Evolutionary conservation across 2,113 vertebrate genomes (phyloP).

Genomic region (Phocoena sinus): DNA sequence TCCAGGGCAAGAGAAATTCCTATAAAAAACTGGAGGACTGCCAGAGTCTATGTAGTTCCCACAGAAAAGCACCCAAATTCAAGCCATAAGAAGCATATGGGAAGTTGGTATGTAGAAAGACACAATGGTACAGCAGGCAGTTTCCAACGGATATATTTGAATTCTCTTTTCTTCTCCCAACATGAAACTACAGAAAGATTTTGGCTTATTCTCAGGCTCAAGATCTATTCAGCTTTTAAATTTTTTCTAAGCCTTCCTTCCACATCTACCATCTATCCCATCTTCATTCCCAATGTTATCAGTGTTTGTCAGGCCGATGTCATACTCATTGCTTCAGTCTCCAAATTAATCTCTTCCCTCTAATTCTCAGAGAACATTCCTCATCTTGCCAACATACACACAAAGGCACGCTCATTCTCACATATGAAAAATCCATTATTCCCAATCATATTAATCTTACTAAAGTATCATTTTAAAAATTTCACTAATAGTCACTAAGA

Average conservation of each 20-base stretch:
- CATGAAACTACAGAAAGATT: background rate
- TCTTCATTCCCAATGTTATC: background rate
- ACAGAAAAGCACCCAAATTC: background rate
- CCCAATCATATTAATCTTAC: background rate
- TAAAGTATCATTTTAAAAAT: background rate
- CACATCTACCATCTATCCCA: background rate
- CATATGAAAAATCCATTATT: background rate
- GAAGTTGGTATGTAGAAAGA: background rate
- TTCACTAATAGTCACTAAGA: background rate
- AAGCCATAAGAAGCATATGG: background rate
- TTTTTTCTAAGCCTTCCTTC: background rate
- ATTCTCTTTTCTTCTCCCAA: background rate
- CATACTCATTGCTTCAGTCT: background rate
- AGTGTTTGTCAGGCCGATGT: background rate
- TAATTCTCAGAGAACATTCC: background rate
- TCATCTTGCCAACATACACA: background rate
- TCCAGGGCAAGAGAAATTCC: background rate
- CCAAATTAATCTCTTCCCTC: background rate
- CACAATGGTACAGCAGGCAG: background rate
- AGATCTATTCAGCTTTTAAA: background rate
- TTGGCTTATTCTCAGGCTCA: background rate
- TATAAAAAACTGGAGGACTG: background rate
- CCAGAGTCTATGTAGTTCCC: background rate
- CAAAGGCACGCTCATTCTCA: background rate
- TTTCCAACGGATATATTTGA: background rate